Evolutionary conservation across 2,888 invertebrate species (phyloP).

Genomic region (Pterostichus niger): DNA sequence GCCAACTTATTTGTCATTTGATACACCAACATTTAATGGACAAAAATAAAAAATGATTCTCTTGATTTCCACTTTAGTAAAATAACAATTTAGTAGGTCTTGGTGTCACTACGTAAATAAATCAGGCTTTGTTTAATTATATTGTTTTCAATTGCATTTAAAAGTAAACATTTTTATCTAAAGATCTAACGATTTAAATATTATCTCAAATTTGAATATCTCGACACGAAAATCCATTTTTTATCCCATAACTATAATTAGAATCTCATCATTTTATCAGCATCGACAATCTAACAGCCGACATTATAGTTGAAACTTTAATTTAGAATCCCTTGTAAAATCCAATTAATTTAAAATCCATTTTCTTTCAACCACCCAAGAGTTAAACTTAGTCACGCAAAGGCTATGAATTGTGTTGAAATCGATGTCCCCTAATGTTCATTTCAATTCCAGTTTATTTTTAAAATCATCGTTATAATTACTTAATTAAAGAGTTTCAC

Average conservation of each 20-base stretch:
- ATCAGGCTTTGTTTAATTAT: neutral
- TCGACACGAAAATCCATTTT: neutral
- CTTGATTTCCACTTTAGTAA: too few species aligned
- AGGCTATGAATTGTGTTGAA: neutral
- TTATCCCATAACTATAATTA: neutral
- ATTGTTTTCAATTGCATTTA: neutral
- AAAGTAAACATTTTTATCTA: neutral
- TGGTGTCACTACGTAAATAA: neutral
- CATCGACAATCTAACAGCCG: neutral
- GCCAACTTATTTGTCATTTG: too few species aligned
- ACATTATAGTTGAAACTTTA: constrained; percentile 8
- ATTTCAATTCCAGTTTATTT: neutral
- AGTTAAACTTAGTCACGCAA: constrained; percentile 4
- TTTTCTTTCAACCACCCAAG: neutral
- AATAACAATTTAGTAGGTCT: too few species aligned
- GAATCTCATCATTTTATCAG: neutral
- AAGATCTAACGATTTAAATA: constrained; percentile 6
- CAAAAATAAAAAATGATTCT: too few species aligned
- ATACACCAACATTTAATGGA: too few species aligned
- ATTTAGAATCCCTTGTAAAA: constrained; percentile 20
- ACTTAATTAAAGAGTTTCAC: neutral
- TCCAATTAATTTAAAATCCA: constrained; percentile 29
- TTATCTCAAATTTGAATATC: neutral
- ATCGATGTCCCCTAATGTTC: constrained; percentile 4
- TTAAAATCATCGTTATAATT: neutral